Conservation (phyloP, 1,140 invertebrate genomes). For the Drosophila leontia region DNA sequence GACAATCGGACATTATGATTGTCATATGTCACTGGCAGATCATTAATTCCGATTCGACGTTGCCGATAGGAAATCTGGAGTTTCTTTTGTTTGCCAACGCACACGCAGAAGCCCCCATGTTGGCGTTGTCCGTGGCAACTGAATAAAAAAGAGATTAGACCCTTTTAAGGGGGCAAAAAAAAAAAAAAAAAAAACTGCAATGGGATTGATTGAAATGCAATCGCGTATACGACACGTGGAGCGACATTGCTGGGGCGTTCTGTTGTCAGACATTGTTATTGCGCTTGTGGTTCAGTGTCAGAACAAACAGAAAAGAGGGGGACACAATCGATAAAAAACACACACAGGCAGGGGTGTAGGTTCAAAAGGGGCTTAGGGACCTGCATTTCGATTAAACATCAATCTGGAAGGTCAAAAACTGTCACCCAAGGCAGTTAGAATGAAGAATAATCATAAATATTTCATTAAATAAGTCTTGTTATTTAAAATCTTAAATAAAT, state of each 20-base stretch:
- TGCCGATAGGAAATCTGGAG: constrained; percentile 25
- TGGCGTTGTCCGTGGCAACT: constrained; percentile 28
- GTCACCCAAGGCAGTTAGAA: background rate
- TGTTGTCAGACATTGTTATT: constrained; percentile 26
- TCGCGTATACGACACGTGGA: constrained; percentile 53
- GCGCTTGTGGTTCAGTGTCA: constrained; percentile 47
- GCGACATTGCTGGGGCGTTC: constrained; percentile 24
- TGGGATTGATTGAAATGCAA: constrained; percentile 46
- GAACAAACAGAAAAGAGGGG: constrained; percentile 49
- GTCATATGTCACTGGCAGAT: constrained; percentile 31
- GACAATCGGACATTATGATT: constrained; percentile 11
- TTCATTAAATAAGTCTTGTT: background rate
- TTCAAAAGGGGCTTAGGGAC: background rate
- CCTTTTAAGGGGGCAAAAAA: constrained; percentile 1
- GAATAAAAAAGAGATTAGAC: constrained; percentile 39
- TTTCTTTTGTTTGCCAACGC: constrained; percentile 11
- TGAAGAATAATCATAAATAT: no score
- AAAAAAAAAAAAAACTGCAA: constrained; percentile 14
- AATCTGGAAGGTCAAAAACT: background rate
- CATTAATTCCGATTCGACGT: constrained; percentile 48
- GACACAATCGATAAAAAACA: constrained; percentile 67
- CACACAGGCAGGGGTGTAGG: constrained; percentile 21
- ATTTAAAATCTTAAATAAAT: background rate
- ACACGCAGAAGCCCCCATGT: background rate
- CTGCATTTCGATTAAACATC: background rate